Evolutionary conservation across 2,113 vertebrate species (phyloP), one percentile per base, ranked within the genome.

Genomic region (Chaetorhynchus papuensis): DNA sequence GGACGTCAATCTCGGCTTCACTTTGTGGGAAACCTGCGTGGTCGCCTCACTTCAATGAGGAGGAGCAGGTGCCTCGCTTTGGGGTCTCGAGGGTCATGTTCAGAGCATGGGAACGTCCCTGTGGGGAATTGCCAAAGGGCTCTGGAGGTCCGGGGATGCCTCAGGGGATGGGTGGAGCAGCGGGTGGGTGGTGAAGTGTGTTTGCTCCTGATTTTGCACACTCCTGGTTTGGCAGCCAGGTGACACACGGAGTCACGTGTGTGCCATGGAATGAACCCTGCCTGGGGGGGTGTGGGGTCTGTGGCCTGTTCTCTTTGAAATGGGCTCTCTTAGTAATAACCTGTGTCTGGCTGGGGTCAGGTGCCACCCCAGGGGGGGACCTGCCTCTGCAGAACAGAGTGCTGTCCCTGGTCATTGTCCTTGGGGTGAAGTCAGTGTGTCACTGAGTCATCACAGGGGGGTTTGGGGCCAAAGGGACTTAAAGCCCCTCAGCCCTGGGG

Each of bases 191-290:
- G 2, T 49, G 81, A 65, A 47, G 9, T 50, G 75, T 10, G 1
- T 45, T 77, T 70, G 37, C 20, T 79, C n/a, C 41, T 71, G 7
- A 7, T 57, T 41, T 50, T 76, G 47, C n/a, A 15, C 16, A 0
- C 27, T 64, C 22, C 35, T n/a, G 5, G 5, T 69, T 21, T 61
- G 59, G 21, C 26, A 66, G 56, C 23, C 30, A 10, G 47, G 79
- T 54, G 42, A 50, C 6, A 5, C 17, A 0, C 3, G 7, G 52
- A 45, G 21, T 2, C 37, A 7, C 1, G 4, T 27, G 9, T 28
- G 52, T 53, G n/a, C 49, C 47, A 21, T 35, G 3, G 10, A 21
- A 17, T 11, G 27, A 26, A 6, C 11, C 1, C 24, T 24, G 59
- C 4, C 53, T 37, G 52, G 33, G 9, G 44, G 15, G 5, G 2